Evolutionary conservation across 2,797 vertebrate species (phyloP).

Genomic region (Anomalospiza imberbis): DNA sequence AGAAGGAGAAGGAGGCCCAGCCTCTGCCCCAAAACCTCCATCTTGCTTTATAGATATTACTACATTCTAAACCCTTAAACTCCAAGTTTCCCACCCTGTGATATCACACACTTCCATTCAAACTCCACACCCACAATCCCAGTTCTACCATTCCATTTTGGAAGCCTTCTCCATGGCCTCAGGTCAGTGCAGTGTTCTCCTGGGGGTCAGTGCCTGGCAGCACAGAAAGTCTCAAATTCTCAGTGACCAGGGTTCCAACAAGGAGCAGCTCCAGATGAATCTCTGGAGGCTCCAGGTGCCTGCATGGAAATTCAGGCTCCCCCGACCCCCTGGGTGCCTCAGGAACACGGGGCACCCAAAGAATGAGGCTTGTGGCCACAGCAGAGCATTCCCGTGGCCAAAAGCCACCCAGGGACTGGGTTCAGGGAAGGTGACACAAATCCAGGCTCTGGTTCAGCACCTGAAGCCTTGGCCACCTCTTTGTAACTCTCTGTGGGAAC

Average conservation of each 20-base stretch:
- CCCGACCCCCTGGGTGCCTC: no score
- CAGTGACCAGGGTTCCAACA: background rate
- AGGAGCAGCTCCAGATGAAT: background rate
- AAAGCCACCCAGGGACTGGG: background rate
- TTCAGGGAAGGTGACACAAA: background rate
- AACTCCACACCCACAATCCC: background rate
- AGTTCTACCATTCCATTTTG: background rate
- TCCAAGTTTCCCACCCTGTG: background rate
- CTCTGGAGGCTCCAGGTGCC: background rate
- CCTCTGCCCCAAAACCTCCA: no score
- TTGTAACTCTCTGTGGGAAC: background rate
- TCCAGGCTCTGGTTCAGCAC: background rate
- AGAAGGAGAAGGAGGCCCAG: no score
- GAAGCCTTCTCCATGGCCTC: background rate
- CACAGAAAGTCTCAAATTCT: background rate
- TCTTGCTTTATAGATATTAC: no score
- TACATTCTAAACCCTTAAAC: no score
- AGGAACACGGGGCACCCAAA: rapidly evolving
- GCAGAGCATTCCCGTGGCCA: background rate
- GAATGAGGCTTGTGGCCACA: background rate
- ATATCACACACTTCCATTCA: background rate
- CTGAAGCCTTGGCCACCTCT: background rate
- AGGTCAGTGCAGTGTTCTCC: background rate
- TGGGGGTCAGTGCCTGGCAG: background rate
- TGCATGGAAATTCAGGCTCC: background rate